A percentile compares a stretch with the other conserved stretches of the same genome.
phyloP scores from a whole-genome alignment of 2,113 vertebrate genomes.

The Phylloscopus whistleri region DNA sequence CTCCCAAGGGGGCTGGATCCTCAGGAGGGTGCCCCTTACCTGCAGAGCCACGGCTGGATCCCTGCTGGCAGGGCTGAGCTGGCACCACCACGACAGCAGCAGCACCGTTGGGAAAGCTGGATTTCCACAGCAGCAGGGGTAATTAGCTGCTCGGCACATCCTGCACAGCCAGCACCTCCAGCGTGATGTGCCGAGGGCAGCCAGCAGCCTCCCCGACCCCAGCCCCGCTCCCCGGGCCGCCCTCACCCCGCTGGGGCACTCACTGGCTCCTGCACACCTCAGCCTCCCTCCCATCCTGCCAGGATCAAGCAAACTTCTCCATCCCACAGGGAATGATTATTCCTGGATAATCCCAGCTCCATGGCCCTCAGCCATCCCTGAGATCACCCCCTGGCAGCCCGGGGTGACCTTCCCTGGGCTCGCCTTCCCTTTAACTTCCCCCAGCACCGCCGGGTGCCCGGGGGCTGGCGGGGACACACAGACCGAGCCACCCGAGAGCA shows the following conservation, averaged over 20 bases:
- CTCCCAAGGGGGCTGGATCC: neutral
- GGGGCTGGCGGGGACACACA: neutral
- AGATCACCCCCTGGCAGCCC: fast-evolving
- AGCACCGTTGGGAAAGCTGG: neutral
- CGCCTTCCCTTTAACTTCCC: fast-evolving
- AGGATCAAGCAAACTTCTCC: fast-evolving
- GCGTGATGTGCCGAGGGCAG: neutral
- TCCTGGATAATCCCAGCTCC: neutral
- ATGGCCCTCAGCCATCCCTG: fast-evolving
- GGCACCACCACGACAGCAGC: neutral
- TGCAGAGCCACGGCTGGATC: neutral
- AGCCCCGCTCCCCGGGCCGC: fast-evolving
- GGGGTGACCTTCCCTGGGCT: neutral
- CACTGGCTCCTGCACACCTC: fast-evolving
- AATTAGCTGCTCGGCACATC: neutral
- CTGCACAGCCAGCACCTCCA: neutral
- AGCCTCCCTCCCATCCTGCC: fast-evolving
- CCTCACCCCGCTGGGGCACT: fast-evolving
- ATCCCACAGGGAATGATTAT: neutral
- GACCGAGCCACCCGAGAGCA: neutral
- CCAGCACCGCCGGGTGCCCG: fast-evolving
- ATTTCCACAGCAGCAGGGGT: neutral
- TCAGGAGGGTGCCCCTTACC: neutral
- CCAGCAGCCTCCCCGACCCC: neutral
- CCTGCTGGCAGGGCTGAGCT: neutral